A percentile compares a stretch with the other conserved stretches of the same genome.
Conservation (phyloP, 2,797 vertebrate genomes). For the Rhadinocentrus ornatus region DNA sequence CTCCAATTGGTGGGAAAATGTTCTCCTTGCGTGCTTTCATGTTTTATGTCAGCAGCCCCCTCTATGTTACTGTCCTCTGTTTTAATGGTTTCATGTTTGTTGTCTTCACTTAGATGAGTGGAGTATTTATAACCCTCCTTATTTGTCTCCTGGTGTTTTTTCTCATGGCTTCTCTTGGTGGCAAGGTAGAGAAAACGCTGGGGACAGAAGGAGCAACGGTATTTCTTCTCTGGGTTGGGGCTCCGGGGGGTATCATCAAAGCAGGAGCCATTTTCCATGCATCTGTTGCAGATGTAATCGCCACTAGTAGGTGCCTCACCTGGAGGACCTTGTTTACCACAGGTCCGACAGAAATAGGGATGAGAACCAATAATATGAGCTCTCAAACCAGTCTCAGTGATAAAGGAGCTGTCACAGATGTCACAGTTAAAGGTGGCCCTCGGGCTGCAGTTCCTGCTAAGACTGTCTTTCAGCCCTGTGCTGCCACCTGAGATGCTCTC, state of each 20-base stretch:
- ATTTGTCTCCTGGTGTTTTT: constrained; percentile 88
- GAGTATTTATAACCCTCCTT: constrained; percentile 90
- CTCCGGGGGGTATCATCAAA: constrained; percentile 91
- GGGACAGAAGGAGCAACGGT: constrained; percentile 95
- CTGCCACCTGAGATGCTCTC: constrained; percentile 73
- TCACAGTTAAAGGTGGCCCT: constrained; percentile 88
- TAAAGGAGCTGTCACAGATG: constrained; percentile 93
- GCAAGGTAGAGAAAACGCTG: constrained; percentile 97
- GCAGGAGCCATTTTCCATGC: constrained; percentile 93
- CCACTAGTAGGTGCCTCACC: constrained; percentile 87
- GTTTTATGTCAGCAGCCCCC: constrained; percentile 52
- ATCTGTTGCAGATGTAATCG: constrained; percentile 92
- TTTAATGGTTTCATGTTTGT: constrained; percentile 88
- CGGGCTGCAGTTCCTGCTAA: constrained; percentile 82
- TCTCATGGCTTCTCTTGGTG: constrained; percentile 96
- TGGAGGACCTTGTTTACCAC: constrained; percentile 92
- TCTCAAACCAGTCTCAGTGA: constrained; percentile 91
- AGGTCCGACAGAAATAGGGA: constrained; percentile 92
- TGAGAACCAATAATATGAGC: constrained; percentile 92
- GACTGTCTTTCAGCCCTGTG: constrained; percentile 74
- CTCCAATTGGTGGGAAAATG: constrained; percentile 70
- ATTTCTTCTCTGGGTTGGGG: constrained; percentile 93
- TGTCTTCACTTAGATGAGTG: constrained; percentile 85
- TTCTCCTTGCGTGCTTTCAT: constrained; percentile 63
- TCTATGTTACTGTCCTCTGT: constrained; percentile 78